phyloP scores from a whole-genome alignment of 1,140 invertebrate species.

The Venturia canescens region DNA sequence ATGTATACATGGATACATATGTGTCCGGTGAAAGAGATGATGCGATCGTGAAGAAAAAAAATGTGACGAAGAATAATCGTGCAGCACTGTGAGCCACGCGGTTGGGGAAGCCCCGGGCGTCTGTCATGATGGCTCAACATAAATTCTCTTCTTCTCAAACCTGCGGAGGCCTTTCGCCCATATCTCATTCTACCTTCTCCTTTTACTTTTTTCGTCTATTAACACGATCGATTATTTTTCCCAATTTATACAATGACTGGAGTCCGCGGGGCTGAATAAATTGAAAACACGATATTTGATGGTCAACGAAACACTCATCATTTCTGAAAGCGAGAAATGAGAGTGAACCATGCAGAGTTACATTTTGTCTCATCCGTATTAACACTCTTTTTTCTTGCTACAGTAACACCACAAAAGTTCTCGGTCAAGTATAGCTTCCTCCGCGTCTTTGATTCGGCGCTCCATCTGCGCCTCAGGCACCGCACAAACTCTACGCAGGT shows the following conservation, averaged over 20 bases:
- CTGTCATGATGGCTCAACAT: conserved; percentile 35
- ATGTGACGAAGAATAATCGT: conserved; percentile 40
- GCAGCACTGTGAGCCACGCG: conserved; percentile 11
- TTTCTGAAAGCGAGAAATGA: no score
- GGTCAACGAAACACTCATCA: no score
- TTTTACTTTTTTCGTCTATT: not conserved
- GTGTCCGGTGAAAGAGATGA: conserved; percentile 6
- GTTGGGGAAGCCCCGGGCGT: conserved; percentile 4
- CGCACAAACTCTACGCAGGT: not conserved
- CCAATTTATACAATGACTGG: not conserved
- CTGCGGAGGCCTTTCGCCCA: not conserved
- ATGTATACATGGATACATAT: conserved; percentile 17
- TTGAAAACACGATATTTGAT: no score
- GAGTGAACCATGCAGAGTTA: no score
- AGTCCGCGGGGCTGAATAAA: no score
- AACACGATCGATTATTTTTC: not conserved
- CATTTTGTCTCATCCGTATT: no score
- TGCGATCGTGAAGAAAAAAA: not conserved
- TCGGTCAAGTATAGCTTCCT: not conserved
- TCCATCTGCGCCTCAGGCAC: not conserved
- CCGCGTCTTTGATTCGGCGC: not conserved
- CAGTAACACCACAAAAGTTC: not conserved
- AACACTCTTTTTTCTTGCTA: not conserved
- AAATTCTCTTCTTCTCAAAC: conserved; percentile 32
- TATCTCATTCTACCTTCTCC: not conserved